These are phyloP conservation scores for Sylvicola fuscatus DNA, from an alignment of 2,888 invertebrate species.

Conservation along the genomic window DNA sequence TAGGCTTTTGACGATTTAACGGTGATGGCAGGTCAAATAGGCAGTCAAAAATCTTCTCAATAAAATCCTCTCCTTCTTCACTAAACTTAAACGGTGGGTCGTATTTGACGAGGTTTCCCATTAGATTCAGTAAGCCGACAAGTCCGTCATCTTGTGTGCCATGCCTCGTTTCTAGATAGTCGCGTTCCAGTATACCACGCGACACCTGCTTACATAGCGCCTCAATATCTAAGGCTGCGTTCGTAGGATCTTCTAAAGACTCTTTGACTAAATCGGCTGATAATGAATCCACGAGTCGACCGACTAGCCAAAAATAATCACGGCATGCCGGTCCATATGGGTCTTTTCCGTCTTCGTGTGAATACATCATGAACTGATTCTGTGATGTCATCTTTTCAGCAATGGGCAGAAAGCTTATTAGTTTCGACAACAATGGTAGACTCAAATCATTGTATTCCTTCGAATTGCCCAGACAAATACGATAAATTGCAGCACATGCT, in stretches of 20 bases:
- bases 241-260: conserved; percentile 32
- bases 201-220: conserved; percentile 51
- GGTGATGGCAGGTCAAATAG: conserved; percentile 81
- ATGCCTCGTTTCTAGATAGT: conserved; percentile 64
- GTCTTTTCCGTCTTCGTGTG: conserved; percentile 67
- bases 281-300: conserved; percentile 68
- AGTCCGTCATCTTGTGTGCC: conserved; percentile 80
- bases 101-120: conserved; percentile 76
- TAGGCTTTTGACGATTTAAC: conserved; percentile 65
- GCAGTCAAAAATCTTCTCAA: conserved; percentile 55
- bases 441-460: conserved; percentile 36
- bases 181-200: conserved; percentile 51
- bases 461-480: conserved; percentile 52
- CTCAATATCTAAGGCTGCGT: conserved; percentile 46
- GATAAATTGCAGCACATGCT: conserved; percentile 81
- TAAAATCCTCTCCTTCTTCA: conserved; percentile 40
- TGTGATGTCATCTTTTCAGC: conserved; percentile 69
- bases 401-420: conserved; percentile 59
- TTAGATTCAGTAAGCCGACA: conserved; percentile 66
- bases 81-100: conserved; percentile 70
- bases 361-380: conserved; percentile 29
- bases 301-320: conserved; percentile 86
- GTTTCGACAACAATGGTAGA: conserved; percentile 59
- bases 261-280: conserved; percentile 58
- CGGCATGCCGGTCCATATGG: conserved; percentile 87